Evolutionary conservation across 2,888 invertebrate genomes (phyloP), one percentile per base, ranked within the genome.

Genomic region (Cantharis nigra): DNA sequence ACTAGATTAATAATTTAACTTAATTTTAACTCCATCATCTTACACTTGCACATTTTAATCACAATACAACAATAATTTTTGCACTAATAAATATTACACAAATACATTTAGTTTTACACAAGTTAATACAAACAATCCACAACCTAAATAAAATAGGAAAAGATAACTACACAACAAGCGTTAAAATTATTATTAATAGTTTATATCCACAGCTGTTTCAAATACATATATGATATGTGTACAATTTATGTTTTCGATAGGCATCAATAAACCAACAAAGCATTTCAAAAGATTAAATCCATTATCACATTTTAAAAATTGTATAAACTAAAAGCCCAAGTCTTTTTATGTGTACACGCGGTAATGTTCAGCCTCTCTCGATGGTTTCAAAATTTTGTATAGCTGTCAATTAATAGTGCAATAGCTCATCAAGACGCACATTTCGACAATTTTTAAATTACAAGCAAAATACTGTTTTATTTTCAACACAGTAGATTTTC

Each of bases 1-100:
- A 86, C 86, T 86, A 86, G 86, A 85, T 67, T 67, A 67, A 20
- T 78, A 81, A 82, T 77, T 78, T 49, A 30, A 70, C 65, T 67
- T 67, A 67, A 28, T 70, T 64, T 71, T 74, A 79, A 73, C n/a
- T 23, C 26, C 23, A 23, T 18, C 65, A 49, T 49, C 49, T 49
- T 49, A 49, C n/a, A 49, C 49, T 49, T 49, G 49, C 49, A 49
- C 49, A 49, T 49, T 49, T 49, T 49, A 49, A 49, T 49, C 49
- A 49, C 49, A 49, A 26, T 49, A 49, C 49, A 49, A 49, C 49
- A 49, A 49, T 49, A 49, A 49, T 49, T 49, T n/a, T 49, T 49
- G 49, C 49, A 49, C 49, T 49, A 20, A 23, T 65, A 65, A 65
- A 65, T 65, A 23, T 65, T 23, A 65, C 20, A 23, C 20, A 65